phyloP scores from a whole-genome alignment of 2,888 invertebrate species.

The Pyrgus malvae region DNA sequence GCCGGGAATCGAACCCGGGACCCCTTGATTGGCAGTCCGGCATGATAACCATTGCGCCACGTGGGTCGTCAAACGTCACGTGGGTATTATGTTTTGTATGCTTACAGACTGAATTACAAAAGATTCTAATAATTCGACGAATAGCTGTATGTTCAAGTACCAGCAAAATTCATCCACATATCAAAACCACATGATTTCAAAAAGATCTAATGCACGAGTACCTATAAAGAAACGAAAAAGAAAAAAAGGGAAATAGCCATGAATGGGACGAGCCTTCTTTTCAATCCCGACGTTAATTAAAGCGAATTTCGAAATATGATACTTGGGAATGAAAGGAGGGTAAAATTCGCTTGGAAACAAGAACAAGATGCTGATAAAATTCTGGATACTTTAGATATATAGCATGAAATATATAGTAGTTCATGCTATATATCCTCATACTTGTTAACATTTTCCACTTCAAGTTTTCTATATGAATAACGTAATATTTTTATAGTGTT shows the following conservation, averaged over 20 bases:
- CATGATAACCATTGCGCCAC: too few species aligned
- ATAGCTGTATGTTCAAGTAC: too few species aligned
- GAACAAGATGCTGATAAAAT: slow-evolving; percentile 6
- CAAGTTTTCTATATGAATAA: too few species aligned
- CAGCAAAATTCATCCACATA: too few species aligned
- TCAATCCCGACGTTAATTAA: slow-evolving; percentile 23
- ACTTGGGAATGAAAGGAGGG: slow-evolving; percentile 15
- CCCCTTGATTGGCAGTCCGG: too few species aligned
- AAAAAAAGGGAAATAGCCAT: slow-evolving; percentile 11
- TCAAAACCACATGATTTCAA: slow-evolving; percentile 4
- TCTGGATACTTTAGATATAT: neutral
- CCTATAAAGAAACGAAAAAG: neutral
- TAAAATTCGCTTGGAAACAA: slow-evolving; percentile 2
- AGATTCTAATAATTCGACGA: too few species aligned
- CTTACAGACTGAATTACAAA: too few species aligned
- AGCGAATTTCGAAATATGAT: slow-evolving; percentile 26
- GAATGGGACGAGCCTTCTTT: slow-evolving; percentile 20
- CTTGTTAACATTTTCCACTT: too few species aligned
- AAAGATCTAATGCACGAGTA: slow-evolving; percentile 6
- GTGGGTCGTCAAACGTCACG: too few species aligned
- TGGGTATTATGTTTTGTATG: neutral
- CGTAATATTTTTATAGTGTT: too few species aligned
- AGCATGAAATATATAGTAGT: neutral
- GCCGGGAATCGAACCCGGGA: too few species aligned
- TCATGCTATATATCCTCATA: neutral